Evolutionary conservation across 2,113 vertebrate species (phyloP).

Genomic region (Numida meleagris): DNA sequence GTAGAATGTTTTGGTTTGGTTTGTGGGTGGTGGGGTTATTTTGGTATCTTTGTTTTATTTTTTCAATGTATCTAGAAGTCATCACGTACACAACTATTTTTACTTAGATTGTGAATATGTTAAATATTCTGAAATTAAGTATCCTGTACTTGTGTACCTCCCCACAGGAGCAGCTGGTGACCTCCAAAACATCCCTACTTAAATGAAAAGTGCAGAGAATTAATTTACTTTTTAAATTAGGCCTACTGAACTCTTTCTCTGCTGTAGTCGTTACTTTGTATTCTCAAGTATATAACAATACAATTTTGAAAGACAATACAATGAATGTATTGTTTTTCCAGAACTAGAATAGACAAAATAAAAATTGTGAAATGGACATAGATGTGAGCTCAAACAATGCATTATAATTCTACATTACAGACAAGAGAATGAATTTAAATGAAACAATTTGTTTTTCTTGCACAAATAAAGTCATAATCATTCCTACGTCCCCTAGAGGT

Average conservation of each 20-base stretch:
- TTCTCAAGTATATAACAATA: not conserved
- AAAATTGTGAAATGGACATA: not conserved
- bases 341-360: not conserved
- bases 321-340: not conserved
- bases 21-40: not conserved
- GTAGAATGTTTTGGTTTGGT: not conserved
- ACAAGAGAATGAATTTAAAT: not conserved
- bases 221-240: not conserved
- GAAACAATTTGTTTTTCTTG: not conserved
- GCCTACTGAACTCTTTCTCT: not conserved
- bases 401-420: not conserved
- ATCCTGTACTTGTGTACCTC: not conserved
- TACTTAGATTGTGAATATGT: not conserved
- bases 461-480: not conserved
- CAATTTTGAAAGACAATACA: not conserved
- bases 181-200: not conserved
- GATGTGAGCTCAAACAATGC: not conserved
- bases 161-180: fast-evolving
- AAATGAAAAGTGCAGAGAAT: not conserved
- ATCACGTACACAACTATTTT: not conserved
- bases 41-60: not conserved
- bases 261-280: not conserved
- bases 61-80: not conserved
- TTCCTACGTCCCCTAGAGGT: not conserved
- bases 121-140: not conserved